These are phyloP conservation scores for Halictus ligatus DNA, from an alignment of 2,888 invertebrate species.

Conservation along the genomic window DNA sequence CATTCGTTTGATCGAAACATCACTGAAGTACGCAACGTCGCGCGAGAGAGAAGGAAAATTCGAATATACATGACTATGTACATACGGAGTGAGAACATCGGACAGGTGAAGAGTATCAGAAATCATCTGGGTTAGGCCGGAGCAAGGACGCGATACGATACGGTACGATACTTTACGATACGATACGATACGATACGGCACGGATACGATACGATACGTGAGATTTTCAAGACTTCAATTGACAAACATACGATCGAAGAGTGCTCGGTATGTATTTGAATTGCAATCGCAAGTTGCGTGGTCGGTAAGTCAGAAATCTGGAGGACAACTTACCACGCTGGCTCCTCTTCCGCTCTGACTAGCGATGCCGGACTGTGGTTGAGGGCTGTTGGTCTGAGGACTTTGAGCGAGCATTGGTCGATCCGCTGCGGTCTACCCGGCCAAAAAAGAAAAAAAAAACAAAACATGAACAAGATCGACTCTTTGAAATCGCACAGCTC, in stretches of 20 bases:
- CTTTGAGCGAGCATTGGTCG: constrained; percentile 85
- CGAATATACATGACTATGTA: background rate
- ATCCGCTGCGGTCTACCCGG: constrained; percentile 86
- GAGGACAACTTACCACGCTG: constrained; percentile 90
- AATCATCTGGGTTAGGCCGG: constrained; percentile 47
- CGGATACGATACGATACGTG: constrained; percentile 13
- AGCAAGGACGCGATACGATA: constrained; percentile 20
- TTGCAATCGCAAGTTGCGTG: background rate
- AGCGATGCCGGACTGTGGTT: constrained; percentile 88
- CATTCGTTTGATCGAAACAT: constrained; percentile 38
- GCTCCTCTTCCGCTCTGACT: constrained; percentile 94
- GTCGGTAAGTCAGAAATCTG: background rate
- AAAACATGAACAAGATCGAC: background rate
- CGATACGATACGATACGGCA: background rate
- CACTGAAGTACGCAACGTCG: constrained; percentile 9
- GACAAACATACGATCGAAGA: constrained; percentile 46
- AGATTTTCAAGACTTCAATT: constrained; percentile 27
- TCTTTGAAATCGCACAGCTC: background rate
- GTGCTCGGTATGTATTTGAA: constrained; percentile 38
- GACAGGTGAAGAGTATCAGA: constrained; percentile 26
- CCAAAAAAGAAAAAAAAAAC: too few species aligned
- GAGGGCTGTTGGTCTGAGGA: constrained; percentile 88
- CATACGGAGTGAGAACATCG: constrained; percentile 16
- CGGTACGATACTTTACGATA: background rate
- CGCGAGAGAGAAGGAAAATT: background rate